phyloP scores from a whole-genome alignment of 2,113 vertebrate species.

The Calyptomena viridis region DNA sequence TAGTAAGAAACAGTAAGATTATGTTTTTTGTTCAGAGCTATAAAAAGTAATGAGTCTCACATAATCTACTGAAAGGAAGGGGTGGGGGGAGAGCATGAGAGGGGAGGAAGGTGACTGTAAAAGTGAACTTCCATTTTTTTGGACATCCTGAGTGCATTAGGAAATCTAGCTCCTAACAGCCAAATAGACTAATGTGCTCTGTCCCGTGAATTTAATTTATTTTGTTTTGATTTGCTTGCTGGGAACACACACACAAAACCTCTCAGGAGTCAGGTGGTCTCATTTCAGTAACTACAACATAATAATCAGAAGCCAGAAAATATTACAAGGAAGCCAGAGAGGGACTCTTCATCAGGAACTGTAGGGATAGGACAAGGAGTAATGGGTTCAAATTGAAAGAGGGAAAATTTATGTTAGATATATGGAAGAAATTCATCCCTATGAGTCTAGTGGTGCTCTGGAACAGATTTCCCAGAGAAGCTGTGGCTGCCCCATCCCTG shows the following conservation, averaged over 20 bases:
- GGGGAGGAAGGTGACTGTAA: conserved; percentile 60
- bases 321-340: background rate
- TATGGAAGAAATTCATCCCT: background rate
- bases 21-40: conserved; percentile 71
- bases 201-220: conserved; percentile 18
- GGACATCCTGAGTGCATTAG: conserved; percentile 62
- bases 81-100: background rate
- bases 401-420: background rate
- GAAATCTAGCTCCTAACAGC: conserved; percentile 45
- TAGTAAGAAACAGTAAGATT: conserved; percentile 76
- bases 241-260: conserved; percentile 41
- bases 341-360: background rate
- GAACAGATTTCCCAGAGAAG: background rate
- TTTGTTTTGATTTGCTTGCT: conserved; percentile 40
- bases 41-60: conserved; percentile 81
- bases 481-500: background rate
- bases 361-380: background rate
- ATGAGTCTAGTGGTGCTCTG: background rate
- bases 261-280: conserved; percentile 56
- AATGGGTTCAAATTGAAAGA: background rate
- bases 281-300: conserved; percentile 20
- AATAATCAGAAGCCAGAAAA: conserved; percentile 54
- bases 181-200: conserved; percentile 48
- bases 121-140: conserved; percentile 61
- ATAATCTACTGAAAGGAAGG: conserved; percentile 73